These are phyloP conservation scores for Ormyrus labotus DNA, from an alignment of 2,888 invertebrate genomes.

Conservation along the genomic window DNA sequence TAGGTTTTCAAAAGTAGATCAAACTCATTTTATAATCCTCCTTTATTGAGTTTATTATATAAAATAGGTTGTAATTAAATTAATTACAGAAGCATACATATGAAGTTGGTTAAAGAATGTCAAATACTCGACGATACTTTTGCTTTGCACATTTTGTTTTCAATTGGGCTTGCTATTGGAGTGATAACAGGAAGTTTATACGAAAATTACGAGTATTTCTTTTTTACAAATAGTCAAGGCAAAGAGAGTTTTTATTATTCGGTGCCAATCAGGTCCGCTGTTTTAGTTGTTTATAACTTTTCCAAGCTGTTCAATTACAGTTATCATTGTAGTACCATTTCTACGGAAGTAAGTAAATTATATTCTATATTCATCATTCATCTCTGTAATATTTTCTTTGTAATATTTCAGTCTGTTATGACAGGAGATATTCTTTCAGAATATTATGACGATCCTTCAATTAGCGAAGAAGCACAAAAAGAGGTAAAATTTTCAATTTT, in stretches of 20 bases:
- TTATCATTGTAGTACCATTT: no score
- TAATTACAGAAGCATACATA: neutral
- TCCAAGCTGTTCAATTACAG: no score
- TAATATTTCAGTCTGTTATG: neutral
- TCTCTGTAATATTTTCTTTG: neutral
- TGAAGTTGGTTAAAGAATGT: constrained; percentile 10
- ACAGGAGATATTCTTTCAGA: neutral
- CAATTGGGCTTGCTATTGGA: neutral
- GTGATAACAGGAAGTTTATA: constrained; percentile 25
- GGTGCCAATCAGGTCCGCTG: no score
- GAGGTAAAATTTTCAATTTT: neutral
- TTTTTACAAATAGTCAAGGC: no score
- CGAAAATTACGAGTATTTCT: neutral
- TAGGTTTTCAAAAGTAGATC: neutral
- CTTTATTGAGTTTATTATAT: neutral
- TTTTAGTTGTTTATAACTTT: no score
- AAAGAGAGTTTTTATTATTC: no score
- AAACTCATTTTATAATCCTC: neutral
- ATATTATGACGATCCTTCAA: neutral
- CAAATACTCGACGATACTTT: constrained; percentile 3
- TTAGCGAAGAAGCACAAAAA: neutral
- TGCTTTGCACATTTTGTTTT: neutral
- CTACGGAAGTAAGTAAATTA: no score
- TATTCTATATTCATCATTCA: no score
- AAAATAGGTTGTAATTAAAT: neutral